Conservation (phyloP, 2,888 invertebrate genomes). For the Lydus trimaculatus region DNA sequence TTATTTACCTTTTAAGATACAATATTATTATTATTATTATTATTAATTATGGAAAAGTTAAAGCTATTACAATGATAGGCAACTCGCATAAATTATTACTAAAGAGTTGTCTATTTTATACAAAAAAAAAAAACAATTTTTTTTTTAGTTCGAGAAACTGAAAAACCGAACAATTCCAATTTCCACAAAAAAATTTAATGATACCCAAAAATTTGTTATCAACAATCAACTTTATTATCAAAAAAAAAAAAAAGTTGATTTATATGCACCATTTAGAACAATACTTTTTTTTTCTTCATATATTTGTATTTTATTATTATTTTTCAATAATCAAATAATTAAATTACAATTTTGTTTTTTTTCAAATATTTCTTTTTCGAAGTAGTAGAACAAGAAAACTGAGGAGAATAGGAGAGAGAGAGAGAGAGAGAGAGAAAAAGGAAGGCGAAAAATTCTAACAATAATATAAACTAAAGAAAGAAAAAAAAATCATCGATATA, state of each 20-base stretch:
- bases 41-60: constrained; percentile 51
- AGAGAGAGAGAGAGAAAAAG: too few species aligned
- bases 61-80: constrained; percentile 54
- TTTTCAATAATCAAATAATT: background rate
- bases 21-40: constrained; percentile 35
- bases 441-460: constrained; percentile 7
- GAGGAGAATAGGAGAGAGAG: background rate
- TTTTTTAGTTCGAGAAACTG: constrained; percentile 18
- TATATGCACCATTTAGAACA: constrained; percentile 22
- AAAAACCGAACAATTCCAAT: constrained; percentile 11
- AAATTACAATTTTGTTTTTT: constrained; percentile 4
- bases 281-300: background rate
- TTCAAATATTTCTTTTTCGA: too few species aligned
- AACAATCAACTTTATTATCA: constrained; percentile 18
- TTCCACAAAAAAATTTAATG: constrained; percentile 16
- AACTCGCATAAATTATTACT: constrained; percentile 47
- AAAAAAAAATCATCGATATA: background rate
- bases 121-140: constrained; percentile 25
- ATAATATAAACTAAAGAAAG: constrained; percentile 3
- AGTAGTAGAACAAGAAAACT: background rate
- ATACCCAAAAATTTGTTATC: background rate
- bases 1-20: constrained; percentile 53
- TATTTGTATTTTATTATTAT: background rate
- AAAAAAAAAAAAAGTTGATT: constrained; percentile 27
- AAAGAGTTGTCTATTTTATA: constrained; percentile 42